These are phyloP conservation scores for Nannoperca obscura DNA, from an alignment of 2,797 vertebrate genomes.

Conservation along the genomic window DNA sequence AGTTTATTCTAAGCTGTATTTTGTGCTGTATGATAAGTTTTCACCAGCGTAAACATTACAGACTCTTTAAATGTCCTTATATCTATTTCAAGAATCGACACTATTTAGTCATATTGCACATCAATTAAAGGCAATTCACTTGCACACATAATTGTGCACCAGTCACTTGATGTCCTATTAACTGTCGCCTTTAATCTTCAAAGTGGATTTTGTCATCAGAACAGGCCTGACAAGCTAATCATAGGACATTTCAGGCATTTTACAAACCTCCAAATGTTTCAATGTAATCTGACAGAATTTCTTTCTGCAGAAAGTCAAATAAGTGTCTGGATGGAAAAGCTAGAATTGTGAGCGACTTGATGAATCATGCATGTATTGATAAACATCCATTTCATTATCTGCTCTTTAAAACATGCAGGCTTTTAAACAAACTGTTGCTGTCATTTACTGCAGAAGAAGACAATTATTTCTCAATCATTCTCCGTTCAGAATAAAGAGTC, in stretches of 20 bases:
- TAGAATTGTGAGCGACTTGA: background rate
- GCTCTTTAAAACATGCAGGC: background rate
- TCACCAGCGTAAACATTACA: too few relatives aligned
- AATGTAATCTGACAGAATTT: conserved; percentile 37
- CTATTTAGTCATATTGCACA: background rate
- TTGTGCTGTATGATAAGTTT: too few relatives aligned
- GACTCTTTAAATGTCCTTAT: too few relatives aligned
- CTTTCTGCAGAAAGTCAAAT: conserved; percentile 18
- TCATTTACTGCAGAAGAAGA: conserved; percentile 37
- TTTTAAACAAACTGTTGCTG: conserved; percentile 34
- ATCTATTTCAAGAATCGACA: too few relatives aligned
- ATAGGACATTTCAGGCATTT: conserved; percentile 51
- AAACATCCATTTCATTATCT: conserved; percentile 4
- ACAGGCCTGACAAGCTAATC: conserved; percentile 49
- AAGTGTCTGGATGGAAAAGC: conserved; percentile 3
- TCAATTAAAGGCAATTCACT: conserved; percentile 22
- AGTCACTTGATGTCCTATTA: conserved; percentile 29
- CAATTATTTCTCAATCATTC: conserved; percentile 41
- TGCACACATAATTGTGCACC: conserved; percentile 25
- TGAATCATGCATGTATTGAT: conserved; percentile 12
- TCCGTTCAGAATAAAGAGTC: conserved; percentile 46
- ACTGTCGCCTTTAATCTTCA: conserved; percentile 50
- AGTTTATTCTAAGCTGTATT: too few relatives aligned
- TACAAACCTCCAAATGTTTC: conserved; percentile 40
- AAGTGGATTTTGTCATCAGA: conserved; percentile 11